Base-by-base conservation (phyloP, 53 echinoderm and acorn worm species). In the Holothuria scabra region DNA sequence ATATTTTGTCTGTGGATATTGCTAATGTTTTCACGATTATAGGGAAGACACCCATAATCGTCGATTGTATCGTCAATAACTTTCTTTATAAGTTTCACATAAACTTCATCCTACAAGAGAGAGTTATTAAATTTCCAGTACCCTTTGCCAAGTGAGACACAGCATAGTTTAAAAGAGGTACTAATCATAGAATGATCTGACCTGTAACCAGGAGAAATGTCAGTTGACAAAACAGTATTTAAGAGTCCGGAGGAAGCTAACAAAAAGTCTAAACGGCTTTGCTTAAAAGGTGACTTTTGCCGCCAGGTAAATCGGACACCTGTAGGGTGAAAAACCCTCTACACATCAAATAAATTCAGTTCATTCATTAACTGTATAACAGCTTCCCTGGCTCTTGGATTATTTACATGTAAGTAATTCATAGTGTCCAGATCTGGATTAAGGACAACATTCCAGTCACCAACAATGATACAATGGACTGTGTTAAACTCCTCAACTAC, bases 381-480 rank as follows among this genome's bases (percentile, higher is more conserved):
- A 26, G 21, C 35, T 61, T 61, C n/a, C 63, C 4, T 35, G 22
- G 82, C 82, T 32, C 55, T 59, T 19, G 60, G 60, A 64, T 81
- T 81, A 22, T 81, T 81, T 61, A 26, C 24, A 25, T 31, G 60
- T 61, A 76, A 61, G n/a, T n/a, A n/a, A n/a, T 64, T 81, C 60
- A 21, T 35, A 31, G 63, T 33, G 3, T 64, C 64, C 25, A 19
- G n/a, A n/a, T n/a, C n/a, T n/a, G n/a, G n/a, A n/a, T n/a, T n/a
- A n/a, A n/a, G n/a, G n/a, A n/a, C n/a, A 35, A 33, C 59, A 28
- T 81, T 81, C 60, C 63, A 61, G 62, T 81, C 82, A 8, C 82
- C 82, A 22, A 34, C 44, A 11, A 81, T 64, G 6, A 81, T 81
- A 64, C 16, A 46, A 61, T 81, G 33, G 11, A 55, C 61, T 21